Conservation (phyloP, 2,113 vertebrate species). For the Odobenus rosmarus region DNA sequence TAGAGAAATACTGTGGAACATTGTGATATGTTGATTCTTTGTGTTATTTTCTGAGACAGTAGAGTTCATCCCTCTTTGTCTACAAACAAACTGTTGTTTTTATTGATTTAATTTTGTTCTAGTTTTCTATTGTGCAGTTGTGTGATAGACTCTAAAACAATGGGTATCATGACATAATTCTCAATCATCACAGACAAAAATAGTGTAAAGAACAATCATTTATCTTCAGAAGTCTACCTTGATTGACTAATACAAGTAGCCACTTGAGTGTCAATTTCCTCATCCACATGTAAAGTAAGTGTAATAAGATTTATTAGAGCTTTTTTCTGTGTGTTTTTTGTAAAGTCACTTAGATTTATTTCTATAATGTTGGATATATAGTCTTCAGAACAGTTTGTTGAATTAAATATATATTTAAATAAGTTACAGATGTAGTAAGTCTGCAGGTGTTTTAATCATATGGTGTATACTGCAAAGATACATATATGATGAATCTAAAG, state of each 20-base stretch:
- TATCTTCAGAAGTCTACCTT: background rate
- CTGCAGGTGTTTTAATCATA: background rate
- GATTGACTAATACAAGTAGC: background rate
- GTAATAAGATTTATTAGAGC: background rate
- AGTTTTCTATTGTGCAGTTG: background rate
- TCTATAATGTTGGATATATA: background rate
- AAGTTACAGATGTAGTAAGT: background rate
- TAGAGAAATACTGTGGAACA: background rate
- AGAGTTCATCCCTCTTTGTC: too few species aligned
- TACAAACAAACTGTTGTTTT: background rate
- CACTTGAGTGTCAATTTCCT: background rate
- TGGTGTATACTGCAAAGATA: background rate
- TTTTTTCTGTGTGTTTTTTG: background rate
- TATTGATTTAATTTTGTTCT: background rate
- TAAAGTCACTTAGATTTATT: background rate
- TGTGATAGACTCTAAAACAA: background rate
- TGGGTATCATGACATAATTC: background rate
- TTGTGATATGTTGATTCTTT: background rate
- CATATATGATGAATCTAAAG: background rate
- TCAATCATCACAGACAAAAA: background rate
- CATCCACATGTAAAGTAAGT: background rate
- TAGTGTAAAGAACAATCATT: background rate
- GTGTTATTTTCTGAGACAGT: background rate
- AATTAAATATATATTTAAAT: background rate
- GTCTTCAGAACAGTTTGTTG: background rate